A percentile compares a stretch with the other conserved stretches of the same genome.
Evolutionary conservation across 2,888 invertebrate species (phyloP).

Genomic region (Hedychridium roseum): DNA sequence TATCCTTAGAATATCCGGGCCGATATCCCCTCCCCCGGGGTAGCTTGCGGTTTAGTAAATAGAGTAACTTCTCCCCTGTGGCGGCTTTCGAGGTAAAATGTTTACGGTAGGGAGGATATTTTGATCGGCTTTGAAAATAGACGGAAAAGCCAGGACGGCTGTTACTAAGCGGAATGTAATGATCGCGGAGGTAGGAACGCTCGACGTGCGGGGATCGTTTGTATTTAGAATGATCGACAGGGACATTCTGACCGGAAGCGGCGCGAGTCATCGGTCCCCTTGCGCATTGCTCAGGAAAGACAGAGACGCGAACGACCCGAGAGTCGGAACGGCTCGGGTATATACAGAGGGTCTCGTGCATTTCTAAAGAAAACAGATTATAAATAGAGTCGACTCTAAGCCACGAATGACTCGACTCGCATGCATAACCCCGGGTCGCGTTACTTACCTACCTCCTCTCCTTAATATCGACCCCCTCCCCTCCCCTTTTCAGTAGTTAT

Average conservation of each 20-base stretch:
- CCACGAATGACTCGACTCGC: not conserved
- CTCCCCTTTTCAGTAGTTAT: not conserved
- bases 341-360: slow-evolving; percentile 1
- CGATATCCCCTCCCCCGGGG: no score
- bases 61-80: no score
- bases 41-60: no score
- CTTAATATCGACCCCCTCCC: not conserved
- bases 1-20: no score
- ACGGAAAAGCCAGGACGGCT: no score
- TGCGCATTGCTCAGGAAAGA: slow-evolving; percentile 12
- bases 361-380: slow-evolving; percentile 19
- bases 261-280: slow-evolving; percentile 6
- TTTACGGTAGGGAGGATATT: no score
- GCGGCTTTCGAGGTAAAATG: no score
- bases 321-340: not conserved
- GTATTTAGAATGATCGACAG: slow-evolving; percentile 21
- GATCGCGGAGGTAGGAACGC: slow-evolving; percentile 15
- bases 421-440: not conserved
- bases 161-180: no score
- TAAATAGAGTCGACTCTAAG: slow-evolving; percentile 16
- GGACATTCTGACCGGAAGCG: slow-evolving; percentile 14
- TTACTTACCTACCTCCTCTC: not conserved
- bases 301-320: slow-evolving; percentile 7
- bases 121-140: no score
- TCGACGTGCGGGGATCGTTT: slow-evolving; percentile 11